Percentiles rank a stretch among this genome's conserved stretches.
phyloP scores from a whole-genome alignment of 2,888 invertebrate species.

The Caenorhabditis japonica region DNA sequence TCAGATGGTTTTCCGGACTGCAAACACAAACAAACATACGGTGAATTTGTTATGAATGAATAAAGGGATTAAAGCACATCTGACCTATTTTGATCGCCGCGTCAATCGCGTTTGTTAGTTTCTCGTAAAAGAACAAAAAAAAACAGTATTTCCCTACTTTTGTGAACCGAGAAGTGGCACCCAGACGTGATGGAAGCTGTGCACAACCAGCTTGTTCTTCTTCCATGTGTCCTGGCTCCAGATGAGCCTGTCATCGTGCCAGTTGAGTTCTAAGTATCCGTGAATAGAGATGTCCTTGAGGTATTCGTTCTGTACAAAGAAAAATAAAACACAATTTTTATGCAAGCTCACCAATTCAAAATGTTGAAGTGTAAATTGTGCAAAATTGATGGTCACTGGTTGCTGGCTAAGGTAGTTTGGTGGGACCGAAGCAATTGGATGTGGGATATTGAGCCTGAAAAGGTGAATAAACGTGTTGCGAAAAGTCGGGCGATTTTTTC shows the following conservation, averaged over 20 bases:
- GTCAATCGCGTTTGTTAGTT: no score
- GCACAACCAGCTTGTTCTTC: constrained; percentile 71
- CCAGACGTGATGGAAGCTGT: constrained; percentile 75
- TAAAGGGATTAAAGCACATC: background rate
- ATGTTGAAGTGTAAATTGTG: constrained; percentile 75
- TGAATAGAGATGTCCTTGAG: constrained; percentile 73
- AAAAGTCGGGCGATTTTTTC: no score
- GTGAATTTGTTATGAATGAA: constrained; percentile 8
- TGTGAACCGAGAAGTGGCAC: constrained; percentile 72
- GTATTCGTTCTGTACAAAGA: constrained; percentile 72
- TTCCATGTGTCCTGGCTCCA: constrained; percentile 69
- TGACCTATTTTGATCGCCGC: constrained; percentile 26
- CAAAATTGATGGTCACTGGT: constrained; percentile 69
- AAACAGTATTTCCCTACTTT: constrained; percentile 47
- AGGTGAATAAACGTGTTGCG: no score
- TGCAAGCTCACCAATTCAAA: constrained; percentile 70
- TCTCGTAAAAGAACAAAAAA: constrained; percentile 8
- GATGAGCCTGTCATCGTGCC: constrained; percentile 58
- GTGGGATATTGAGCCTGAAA: constrained; percentile 65
- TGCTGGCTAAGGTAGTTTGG: constrained; percentile 68
- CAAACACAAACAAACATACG: constrained; percentile 7
- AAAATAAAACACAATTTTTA: background rate
- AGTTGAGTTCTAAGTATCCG: constrained; percentile 66
- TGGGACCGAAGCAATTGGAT: constrained; percentile 76
- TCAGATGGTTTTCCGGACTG: constrained; percentile 73